Base-by-base conservation (phyloP, 1,140 invertebrate genomes). In the Drosophila kepulauana region DNA sequence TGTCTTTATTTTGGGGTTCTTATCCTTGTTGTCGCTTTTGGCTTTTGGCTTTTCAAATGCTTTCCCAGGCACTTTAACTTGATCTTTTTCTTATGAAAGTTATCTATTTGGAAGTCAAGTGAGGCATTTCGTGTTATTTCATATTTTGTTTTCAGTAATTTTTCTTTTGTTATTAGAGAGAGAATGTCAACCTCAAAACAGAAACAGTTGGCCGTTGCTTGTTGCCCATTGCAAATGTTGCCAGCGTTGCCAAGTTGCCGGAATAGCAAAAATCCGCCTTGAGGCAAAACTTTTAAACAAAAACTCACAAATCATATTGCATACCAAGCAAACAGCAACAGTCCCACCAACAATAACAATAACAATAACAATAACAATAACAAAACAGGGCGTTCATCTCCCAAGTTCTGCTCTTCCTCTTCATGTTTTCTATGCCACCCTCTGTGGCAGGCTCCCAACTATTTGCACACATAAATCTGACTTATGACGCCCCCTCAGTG, bases 381-480 rank as follows among this genome's bases (percentile, higher is more conserved):
- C 35, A 38, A 67, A 82, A 78, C 70, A 76, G 66, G 79, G 67
- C 75, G 59, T 51, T 16, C 16, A 48, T 35, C 49, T 64, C 33
- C 43, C 56, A 58, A 43, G 77, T 63, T 67, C 41, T 43, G 20
- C 20, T 28, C 49, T n/a, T 62, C 38, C 15, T 20, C 13, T 20
- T 13, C 11, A 13, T 3, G 16, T 15, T 1, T 5, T 10, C n/a
- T 41, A 11, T 25, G 6, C 30, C 62, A 54, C 48, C 20, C 52
- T 35, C 30, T 5, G 13, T 28, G 62, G 10, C 63, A 51, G 33
- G 75, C 51, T 16, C 45, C 58, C 43, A 77, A 86, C 73, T 87
- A 84, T 88, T 88, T 89, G 81, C 85, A 88, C 85, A 84, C 84
- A 88, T 88, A 88, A 88, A 88, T 88, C 74, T 88, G 85, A 89